Conservation (phyloP, 2,113 vertebrate genomes). For the Antechinus flavipes region DNA sequence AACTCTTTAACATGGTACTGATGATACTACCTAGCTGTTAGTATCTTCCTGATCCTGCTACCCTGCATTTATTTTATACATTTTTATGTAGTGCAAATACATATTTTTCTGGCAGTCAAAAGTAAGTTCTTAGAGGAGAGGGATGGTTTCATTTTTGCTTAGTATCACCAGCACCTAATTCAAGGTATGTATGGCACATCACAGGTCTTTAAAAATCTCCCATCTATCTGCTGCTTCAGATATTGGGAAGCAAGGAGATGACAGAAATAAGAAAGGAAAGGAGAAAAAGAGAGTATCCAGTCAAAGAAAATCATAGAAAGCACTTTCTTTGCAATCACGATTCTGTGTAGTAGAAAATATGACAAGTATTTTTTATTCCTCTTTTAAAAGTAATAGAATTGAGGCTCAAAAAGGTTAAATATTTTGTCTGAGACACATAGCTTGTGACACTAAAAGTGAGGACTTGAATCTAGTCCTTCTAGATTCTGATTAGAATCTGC, state of each 20-base stretch:
- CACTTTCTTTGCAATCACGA: neutral
- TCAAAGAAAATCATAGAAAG: neutral
- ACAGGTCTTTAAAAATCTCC: neutral
- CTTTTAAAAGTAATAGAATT: neutral
- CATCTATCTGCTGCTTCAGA: neutral
- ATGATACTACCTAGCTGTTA: neutral
- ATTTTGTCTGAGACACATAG: neutral
- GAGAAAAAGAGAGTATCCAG: neutral
- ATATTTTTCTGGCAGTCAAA: neutral
- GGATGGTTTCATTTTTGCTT: neutral
- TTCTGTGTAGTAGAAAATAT: neutral
- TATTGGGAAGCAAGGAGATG: neutral
- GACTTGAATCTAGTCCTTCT: neutral
- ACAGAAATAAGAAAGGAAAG: neutral
- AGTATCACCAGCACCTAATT: neutral
- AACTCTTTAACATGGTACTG: neutral
- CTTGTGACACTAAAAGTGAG: neutral
- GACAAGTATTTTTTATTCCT: neutral
- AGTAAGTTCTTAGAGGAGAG: neutral
- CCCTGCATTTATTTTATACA: neutral
- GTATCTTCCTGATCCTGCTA: neutral
- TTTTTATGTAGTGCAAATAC: neutral
- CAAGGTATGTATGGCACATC: neutral
- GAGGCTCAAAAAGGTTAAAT: conserved; percentile 22
- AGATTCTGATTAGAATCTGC: neutral